Conservation (phyloP, 2,797 vertebrate species). For the Decapterus maruadsi region DNA sequence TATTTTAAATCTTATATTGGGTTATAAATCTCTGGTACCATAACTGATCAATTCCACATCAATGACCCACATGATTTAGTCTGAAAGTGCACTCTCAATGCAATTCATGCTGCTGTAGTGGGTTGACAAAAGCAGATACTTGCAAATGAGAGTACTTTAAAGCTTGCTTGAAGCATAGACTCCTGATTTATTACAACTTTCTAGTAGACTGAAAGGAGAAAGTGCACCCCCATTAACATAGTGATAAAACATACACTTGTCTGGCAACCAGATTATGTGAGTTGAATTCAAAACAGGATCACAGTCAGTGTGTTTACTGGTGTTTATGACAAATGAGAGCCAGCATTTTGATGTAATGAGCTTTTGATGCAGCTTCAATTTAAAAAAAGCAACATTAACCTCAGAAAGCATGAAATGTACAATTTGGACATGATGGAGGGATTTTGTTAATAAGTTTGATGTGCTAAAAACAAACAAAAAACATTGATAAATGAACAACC, state of each 20-base stretch:
- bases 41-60: too few relatives aligned
- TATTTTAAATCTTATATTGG: constrained; percentile 3
- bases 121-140: constrained; percentile 10
- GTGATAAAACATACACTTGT: constrained; percentile 28
- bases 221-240: constrained; percentile 25
- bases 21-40: constrained; percentile 14
- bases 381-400: constrained; percentile 24
- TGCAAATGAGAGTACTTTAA: constrained; percentile 27
- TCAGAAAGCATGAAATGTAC: constrained; percentile 5
- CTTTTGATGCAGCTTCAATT: constrained; percentile 27
- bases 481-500: neutral
- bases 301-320: neutral
- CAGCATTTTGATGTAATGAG: constrained; percentile 39
- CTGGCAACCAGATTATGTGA: constrained; percentile 27
- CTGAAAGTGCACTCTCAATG: constrained; percentile 23
- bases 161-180: constrained; percentile 7
- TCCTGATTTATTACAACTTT: constrained; percentile 40
- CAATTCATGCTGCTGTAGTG: constrained; percentile 29
- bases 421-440: constrained; percentile 5
- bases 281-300: constrained; percentile 34
- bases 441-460: constrained; percentile 6
- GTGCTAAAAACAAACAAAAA: neutral
- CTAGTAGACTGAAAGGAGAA: constrained; percentile 28
- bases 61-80: constrained; percentile 11
- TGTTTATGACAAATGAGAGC: constrained; percentile 23